These are phyloP conservation scores for Procambarus clarkii DNA, from an alignment of 1,140 invertebrate species.

Conservation along the genomic window DNA sequence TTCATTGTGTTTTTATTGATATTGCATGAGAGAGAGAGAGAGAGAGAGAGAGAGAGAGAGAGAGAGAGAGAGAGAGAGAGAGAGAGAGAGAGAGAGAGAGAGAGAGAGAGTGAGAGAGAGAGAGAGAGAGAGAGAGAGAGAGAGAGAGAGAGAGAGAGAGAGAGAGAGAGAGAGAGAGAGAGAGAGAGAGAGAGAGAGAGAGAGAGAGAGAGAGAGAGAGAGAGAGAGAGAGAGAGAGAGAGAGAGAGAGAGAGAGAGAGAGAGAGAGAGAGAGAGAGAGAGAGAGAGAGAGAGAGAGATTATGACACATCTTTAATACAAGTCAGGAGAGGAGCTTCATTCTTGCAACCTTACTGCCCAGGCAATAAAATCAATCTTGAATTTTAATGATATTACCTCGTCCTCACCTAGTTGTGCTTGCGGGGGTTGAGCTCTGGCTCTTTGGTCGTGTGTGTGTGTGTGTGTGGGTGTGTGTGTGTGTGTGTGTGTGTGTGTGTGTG, in stretches of 20 bases:
- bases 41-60: conserved; percentile 17
- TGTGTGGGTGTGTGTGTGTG: no score
- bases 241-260: conserved; percentile 33
- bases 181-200: not conserved
- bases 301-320: not conserved
- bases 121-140: conserved; percentile 35
- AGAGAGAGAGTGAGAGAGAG: conserved; percentile 16
- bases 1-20: no score
- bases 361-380: no score
- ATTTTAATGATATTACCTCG: no score
- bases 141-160: not conserved
- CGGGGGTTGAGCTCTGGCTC: no score
- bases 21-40: not conserved
- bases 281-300: no score
- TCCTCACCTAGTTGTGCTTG: no score
- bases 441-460: no score
- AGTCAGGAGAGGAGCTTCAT: no score
- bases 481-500: no score
- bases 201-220: conserved; percentile 27
- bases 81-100: conserved; percentile 29
- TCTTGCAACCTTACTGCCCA: no score
- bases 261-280: conserved; percentile 48
- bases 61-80: conserved; percentile 30
- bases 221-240: conserved; percentile 27
- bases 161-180: conserved; percentile 12